These are phyloP conservation scores for Furcula furcula DNA, from an alignment of 2,888 invertebrate species.

Conservation along the genomic window DNA sequence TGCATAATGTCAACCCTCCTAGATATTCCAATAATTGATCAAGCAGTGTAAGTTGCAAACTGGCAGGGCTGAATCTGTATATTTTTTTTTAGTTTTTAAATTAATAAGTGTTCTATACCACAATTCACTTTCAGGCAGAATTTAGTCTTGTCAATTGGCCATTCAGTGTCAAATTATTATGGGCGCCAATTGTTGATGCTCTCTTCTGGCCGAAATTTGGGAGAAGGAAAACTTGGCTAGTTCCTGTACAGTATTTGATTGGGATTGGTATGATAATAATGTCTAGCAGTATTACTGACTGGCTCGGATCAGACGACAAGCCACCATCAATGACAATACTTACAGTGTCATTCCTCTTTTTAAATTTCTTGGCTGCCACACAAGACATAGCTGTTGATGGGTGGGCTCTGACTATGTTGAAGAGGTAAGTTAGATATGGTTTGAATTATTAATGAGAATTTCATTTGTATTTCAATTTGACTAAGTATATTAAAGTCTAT, in stretches of 20 bases:
- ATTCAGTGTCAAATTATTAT: slow-evolving; percentile 94
- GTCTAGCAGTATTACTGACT: slow-evolving; percentile 87
- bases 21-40: too few species aligned
- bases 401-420: slow-evolving; percentile 99
- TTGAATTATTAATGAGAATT: not conserved
- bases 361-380: slow-evolving; percentile 98
- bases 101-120: too few species aligned
- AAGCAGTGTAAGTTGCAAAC: too few species aligned
- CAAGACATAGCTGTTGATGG: slow-evolving; percentile 99
- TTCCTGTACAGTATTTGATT: slow-evolving; percentile 96
- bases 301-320: slow-evolving; percentile 85
- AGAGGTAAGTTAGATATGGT: slow-evolving; percentile 84
- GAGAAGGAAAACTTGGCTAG: slow-evolving; percentile 96
- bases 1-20: too few species aligned
- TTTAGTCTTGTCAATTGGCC: slow-evolving; percentile 98
- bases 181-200: slow-evolving; percentile 99
- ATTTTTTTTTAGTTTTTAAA: too few species aligned
- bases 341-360: slow-evolving; percentile 92
- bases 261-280: slow-evolving; percentile 94
- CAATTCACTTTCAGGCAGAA: slow-evolving; percentile 86
- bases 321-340: slow-evolving; percentile 88
- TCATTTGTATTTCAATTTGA: not conserved
- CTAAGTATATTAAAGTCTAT: too few species aligned
- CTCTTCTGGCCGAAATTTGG: slow-evolving; percentile 92
- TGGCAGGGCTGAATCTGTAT: too few species aligned